Conservation (phyloP, 2,888 invertebrate genomes). For the Agonum fuliginosum region DNA sequence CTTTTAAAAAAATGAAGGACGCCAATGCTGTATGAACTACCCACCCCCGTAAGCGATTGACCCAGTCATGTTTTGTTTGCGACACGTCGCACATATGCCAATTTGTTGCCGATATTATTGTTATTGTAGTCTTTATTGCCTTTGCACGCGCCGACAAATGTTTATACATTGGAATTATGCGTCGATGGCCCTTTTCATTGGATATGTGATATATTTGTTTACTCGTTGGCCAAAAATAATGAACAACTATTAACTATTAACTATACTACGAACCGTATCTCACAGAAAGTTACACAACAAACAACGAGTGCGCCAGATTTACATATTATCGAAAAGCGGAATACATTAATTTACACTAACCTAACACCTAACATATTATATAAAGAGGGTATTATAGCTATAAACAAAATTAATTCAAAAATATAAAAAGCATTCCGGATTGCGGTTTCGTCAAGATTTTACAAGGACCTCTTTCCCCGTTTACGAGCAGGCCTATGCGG, state of each 20-base stretch:
- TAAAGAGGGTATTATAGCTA: too few species aligned
- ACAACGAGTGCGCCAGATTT: too few species aligned
- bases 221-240: slow-evolving; percentile 1
- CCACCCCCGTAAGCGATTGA: not conserved
- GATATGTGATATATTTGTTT: slow-evolving; percentile 11
- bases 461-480: too few species aligned
- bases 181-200: slow-evolving; percentile 37
- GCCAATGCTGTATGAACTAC: not conserved
- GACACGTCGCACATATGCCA: slow-evolving; percentile 21
- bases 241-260: not conserved
- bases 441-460: too few species aligned
- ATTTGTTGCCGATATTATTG: slow-evolving; percentile 47
- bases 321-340: too few species aligned
- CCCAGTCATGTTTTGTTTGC: not conserved
- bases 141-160: slow-evolving; percentile 16
- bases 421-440: too few species aligned
- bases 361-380: too few species aligned
- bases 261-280: not conserved
- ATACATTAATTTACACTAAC: too few species aligned
- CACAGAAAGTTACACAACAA: too few species aligned
- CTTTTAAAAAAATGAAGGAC: too few species aligned
- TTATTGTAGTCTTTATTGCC: slow-evolving; percentile 51
- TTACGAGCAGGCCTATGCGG: too few species aligned
- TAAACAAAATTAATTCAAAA: too few species aligned
- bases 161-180: slow-evolving; percentile 44